Percentiles rank a stretch among this genome's conserved stretches.
Conservation (phyloP, 2,888 invertebrate species). For the Zaprionus obscuricornis region DNA sequence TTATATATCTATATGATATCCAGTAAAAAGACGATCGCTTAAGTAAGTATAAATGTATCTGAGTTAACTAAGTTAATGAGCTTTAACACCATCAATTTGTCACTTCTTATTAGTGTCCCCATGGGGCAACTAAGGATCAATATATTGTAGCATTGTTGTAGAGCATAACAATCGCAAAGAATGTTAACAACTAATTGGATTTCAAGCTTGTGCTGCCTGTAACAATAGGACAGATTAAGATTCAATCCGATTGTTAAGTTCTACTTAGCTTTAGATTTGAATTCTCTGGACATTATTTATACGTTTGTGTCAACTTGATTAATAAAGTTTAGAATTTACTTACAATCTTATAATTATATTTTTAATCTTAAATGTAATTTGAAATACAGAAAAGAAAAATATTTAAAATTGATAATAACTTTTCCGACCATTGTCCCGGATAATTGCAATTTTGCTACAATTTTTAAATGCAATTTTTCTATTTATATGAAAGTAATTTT, state of each 20-base stretch:
- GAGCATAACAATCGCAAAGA: constrained; percentile 16
- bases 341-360: too few species aligned
- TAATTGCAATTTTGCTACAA: background rate
- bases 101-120: constrained; percentile 80
- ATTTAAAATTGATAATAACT: too few species aligned
- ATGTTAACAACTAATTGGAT: constrained; percentile 34
- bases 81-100: constrained; percentile 82
- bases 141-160: background rate
- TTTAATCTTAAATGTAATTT: too few species aligned
- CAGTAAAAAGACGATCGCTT: too few species aligned
- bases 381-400: too few species aligned
- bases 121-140: constrained; percentile 22
- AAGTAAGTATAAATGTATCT: constrained; percentile 31
- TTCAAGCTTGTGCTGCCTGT: constrained; percentile 20
- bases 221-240: constrained; percentile 15
- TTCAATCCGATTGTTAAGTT: background rate
- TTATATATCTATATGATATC: constrained; percentile 1
- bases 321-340: too few species aligned
- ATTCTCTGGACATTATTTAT: too few species aligned
- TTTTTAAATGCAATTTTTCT: constrained; percentile 13
- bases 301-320: too few species aligned
- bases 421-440: too few species aligned
- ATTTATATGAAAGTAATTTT: constrained; percentile 12
- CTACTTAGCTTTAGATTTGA: background rate
- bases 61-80: constrained; percentile 77